Base-by-base conservation (phyloP, 2,888 invertebrate species). In the Ophion obscuratus region DNA sequence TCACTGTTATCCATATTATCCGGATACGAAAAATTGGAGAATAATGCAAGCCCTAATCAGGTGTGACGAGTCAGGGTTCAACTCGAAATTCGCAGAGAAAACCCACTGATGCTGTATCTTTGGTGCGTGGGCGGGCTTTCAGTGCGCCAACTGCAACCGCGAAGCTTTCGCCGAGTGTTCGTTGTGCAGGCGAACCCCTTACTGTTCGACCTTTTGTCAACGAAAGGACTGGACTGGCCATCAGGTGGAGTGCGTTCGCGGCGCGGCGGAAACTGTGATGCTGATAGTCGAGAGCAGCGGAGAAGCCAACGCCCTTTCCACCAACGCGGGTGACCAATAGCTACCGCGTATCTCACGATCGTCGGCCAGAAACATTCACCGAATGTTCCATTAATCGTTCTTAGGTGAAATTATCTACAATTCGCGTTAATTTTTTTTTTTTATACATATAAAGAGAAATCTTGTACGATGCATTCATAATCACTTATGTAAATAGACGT, bases 71-170 rank as follows among this genome's bases (percentile, higher is more conserved):
- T 31, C 31, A 31, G 31, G 31, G 31, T 31, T 31, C 0, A 0
- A 31, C 31, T 4, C 31, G 31, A 66, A 75, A 11, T 53, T 80
- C 40, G 20, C 70, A 71, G 61, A 11, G 66, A 36, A 27, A 57
- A 24, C 11, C 81, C 80, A 7, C 24, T 20, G 0, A 61, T 24
- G 10, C 3, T 61, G 17, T 24, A 24, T 61, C 24, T 20, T 61
- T 61, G 4, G 5, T 17, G 17, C 14, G 57, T 57, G 14, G 14
- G n/a, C n/a, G 57, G 2, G 20, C 40, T 78, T 70, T 68, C 87
- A 98, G 97, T 98, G 98, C 94, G 97, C 97, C 75, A 98, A 98
- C 93, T 98, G 98, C 93, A 97, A 98, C 94, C 95, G 98, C 85
- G 98, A 97, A 93, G 98, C 98, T 11, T 96, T 97, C 74, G 97